Conservation (phyloP, 2,113 vertebrate species). For the Parotia lawesii region DNA sequence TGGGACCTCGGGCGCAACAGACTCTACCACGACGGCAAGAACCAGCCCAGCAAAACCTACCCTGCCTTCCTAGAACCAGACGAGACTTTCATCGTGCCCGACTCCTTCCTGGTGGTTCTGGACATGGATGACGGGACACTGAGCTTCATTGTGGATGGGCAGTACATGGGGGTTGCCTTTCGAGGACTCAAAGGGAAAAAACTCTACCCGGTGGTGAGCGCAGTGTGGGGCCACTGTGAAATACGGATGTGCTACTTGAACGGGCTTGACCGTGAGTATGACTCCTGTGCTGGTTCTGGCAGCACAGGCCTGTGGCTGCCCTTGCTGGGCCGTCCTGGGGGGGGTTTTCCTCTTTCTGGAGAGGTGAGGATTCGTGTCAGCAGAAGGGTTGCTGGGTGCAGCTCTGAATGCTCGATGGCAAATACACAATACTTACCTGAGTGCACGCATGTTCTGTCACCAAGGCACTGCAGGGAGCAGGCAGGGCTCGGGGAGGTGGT, state of each 20-base stretch:
- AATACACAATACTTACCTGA: fast-evolving
- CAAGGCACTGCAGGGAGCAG: background rate
- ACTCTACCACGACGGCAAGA: conserved; percentile 96
- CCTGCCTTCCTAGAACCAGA: conserved; percentile 91
- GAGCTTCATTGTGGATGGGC: conserved; percentile 96
- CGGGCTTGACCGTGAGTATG: conserved; percentile 98
- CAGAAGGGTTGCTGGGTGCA: background rate
- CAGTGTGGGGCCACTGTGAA: conserved; percentile 99
- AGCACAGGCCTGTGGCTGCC: background rate
- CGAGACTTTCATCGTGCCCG: conserved; percentile 94
- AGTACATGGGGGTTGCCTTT: conserved; percentile 95
- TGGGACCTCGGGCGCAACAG: conserved; percentile 98
- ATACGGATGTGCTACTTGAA: conserved; percentile 98
- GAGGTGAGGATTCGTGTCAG: background rate
- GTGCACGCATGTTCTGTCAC: fast-evolving
- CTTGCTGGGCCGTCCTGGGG: background rate
- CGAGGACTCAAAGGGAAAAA: conserved; percentile 95
- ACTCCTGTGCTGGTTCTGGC: background rate
- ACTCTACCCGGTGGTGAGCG: conserved; percentile 94
- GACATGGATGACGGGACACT: conserved; percentile 98
- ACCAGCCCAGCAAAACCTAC: conserved; percentile 91
- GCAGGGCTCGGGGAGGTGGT: background rate
- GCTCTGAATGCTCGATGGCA: background rate
- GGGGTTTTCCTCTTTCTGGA: fast-evolving
- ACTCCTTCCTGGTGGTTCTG: conserved; percentile 94